Evolutionary conservation across 2,797 vertebrate species (phyloP), one percentile per base, ranked within the genome.

Genomic region (Oreonectes daqikongensis): DNA sequence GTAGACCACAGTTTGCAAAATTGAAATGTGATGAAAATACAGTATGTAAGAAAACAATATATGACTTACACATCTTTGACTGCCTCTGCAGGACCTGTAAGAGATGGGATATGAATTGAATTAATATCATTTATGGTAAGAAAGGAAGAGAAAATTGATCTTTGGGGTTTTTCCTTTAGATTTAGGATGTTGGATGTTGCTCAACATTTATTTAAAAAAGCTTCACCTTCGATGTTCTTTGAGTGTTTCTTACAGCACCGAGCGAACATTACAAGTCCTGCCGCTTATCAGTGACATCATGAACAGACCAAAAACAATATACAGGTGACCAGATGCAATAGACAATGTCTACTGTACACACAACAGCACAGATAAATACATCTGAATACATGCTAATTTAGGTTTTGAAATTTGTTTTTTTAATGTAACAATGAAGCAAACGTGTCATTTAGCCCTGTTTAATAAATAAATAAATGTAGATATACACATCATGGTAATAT

Each of bases 61-160:
- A 35, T n/a, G 32, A 97, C 96, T 97, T 92, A 98, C 96, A 88
- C 89, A 88, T 96, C 95, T 92, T 97, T 98, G 84, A 93, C 91
- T 80, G 90, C 89, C 79, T 96, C 95, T 80, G 93, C 86, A 78
- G 95, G 91, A 79, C 95, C 96, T 97, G 84, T 72, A 80, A 75
- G 8, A 83, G 11, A 84, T 64, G 32, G 78, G 82, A 79, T 79
- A 52, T 2, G 7, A 10, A 40, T n/a, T n/a, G n/a, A 40, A 40
- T 40, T 7, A 7, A 7, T 40, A 11, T n/a, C n/a, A n/a, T n/a
- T n/a, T n/a, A n/a, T n/a, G n/a, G n/a, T n/a, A n/a, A n/a, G n/a
- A n/a, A n/a, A 40, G 9, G 9, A 40, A 40, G 7, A 40, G 5
- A n/a, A n/a, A n/a, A n/a, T n/a, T n/a, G n/a, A n/a, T n/a, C n/a